These are phyloP conservation scores for Polyommatus iphigenia DNA, from an alignment of 2,888 invertebrate species.

Conservation along the genomic window DNA sequence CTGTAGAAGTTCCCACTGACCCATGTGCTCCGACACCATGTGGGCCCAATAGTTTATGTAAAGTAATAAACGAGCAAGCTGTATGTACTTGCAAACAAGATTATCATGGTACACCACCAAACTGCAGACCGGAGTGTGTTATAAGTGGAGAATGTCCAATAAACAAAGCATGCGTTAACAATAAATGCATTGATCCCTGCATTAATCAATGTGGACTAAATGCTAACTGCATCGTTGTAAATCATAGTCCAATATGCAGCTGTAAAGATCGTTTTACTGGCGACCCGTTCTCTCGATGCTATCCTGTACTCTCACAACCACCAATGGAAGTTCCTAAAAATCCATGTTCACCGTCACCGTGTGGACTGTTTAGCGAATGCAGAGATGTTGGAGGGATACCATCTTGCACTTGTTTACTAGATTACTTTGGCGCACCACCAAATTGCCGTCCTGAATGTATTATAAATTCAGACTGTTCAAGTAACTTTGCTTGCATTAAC, in stretches of 20 bases:
- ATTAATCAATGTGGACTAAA: slow-evolving; percentile 86
- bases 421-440: slow-evolving; percentile 86
- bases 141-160: slow-evolving; percentile 85
- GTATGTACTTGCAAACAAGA: slow-evolving; percentile 85
- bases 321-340: slow-evolving; percentile 57
- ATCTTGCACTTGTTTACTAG: slow-evolving; percentile 82
- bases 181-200: slow-evolving; percentile 87
- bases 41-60: slow-evolving; percentile 90
- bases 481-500: slow-evolving; percentile 87
- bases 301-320: slow-evolving; percentile 51
- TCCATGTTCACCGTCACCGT: slow-evolving; percentile 83
- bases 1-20: slow-evolving; percentile 57
- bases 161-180: slow-evolving; percentile 83
- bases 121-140: slow-evolving; percentile 87
- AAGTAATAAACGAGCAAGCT: slow-evolving; percentile 84
- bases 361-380: slow-evolving; percentile 85
- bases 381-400: slow-evolving; percentile 80
- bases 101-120: slow-evolving; percentile 83
- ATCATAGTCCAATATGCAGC: slow-evolving; percentile 86
- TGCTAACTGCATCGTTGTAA: slow-evolving; percentile 85
- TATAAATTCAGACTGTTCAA: slow-evolving; percentile 87
- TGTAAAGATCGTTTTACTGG: slow-evolving; percentile 82
- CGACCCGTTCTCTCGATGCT: slow-evolving; percentile 84
- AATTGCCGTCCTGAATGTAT: slow-evolving; percentile 85
- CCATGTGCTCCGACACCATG: slow-evolving; percentile 90